These are phyloP conservation scores for Pomacea maculata DNA, from an alignment of 1,140 invertebrate genomes.

Conservation along the genomic window DNA sequence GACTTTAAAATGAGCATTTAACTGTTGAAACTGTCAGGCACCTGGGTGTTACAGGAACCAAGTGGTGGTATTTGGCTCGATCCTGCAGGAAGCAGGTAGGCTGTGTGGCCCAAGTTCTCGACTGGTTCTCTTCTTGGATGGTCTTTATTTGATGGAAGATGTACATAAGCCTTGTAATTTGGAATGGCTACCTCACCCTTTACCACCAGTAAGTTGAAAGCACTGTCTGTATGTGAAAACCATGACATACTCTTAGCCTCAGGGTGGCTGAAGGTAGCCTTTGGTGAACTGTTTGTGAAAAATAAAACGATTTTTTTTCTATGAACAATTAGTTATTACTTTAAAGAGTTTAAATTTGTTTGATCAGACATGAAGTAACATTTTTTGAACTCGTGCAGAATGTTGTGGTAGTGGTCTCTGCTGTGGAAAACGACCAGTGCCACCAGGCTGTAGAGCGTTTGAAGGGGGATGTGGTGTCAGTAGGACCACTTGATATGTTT, in stretches of 20 bases:
- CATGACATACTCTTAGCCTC: neutral
- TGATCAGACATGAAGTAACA: neutral
- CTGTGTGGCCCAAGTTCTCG: slow-evolving; percentile 41
- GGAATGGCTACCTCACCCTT: slow-evolving; percentile 56
- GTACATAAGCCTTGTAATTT: slow-evolving; percentile 54
- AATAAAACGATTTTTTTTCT: neutral
- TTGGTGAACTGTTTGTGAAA: neutral
- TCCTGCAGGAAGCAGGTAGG: slow-evolving; percentile 46
- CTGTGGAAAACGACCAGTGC: slow-evolving; percentile 40
- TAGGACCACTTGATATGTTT: slow-evolving; percentile 56
- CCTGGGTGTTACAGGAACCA: slow-evolving; percentile 46
- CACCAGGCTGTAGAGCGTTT: slow-evolving; percentile 44
- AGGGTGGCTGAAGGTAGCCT: neutral
- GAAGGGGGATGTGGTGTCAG: slow-evolving; percentile 38
- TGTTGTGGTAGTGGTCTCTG: slow-evolving; percentile 53
- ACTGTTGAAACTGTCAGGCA: slow-evolving; percentile 11
- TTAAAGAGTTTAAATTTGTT: neutral
- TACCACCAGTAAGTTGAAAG: slow-evolving; percentile 48
- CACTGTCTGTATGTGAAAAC: neutral
- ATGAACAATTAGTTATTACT: neutral
- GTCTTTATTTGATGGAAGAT: slow-evolving; percentile 59
- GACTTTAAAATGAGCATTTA: neutral
- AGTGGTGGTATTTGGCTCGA: slow-evolving; percentile 45
- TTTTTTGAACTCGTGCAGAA: slow-evolving; percentile 42
- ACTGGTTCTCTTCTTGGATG: slow-evolving; percentile 62